Evolutionary conservation across 92 coral and sea anemone genomes (phyloP).

Genomic region (Desmophyllum pertusum): DNA sequence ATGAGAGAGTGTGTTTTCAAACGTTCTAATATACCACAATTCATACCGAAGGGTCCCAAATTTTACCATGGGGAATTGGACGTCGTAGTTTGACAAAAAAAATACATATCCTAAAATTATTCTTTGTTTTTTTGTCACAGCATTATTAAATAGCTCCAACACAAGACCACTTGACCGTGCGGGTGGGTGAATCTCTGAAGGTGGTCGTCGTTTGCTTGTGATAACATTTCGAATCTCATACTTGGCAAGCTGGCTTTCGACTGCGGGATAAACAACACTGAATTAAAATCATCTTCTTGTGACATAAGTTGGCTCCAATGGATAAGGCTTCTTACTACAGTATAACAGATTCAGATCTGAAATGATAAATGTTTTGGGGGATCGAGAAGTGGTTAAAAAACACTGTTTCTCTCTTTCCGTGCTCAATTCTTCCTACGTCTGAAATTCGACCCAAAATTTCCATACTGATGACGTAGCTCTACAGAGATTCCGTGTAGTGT

Average conservation of each 20-base stretch:
- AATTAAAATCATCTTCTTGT: no score
- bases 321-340: not conserved
- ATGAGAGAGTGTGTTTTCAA: not conserved
- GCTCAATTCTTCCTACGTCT: no score
- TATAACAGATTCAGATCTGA: no score
- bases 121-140: no score
- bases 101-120: no score
- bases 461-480: not conserved
- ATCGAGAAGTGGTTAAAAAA: no score
- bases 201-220: slow-evolving; percentile 83
- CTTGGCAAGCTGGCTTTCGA: slow-evolving; percentile 74
- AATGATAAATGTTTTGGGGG: no score
- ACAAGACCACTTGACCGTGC: slow-evolving; percentile 44
- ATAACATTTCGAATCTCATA: slow-evolving; percentile 90
- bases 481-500: not conserved
- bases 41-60: not conserved
- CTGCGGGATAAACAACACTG: slow-evolving; percentile 23
- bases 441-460: no score
- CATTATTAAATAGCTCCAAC: no score
- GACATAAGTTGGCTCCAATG: no score
- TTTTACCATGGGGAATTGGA: not conserved
- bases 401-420: no score
- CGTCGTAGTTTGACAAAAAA: no score
- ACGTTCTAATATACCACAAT: not conserved
- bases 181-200: slow-evolving; percentile 68